Evolutionary conservation across 2,888 invertebrate species (phyloP), one percentile per base, ranked within the genome.

Genomic region (Rhingia campestris): DNA sequence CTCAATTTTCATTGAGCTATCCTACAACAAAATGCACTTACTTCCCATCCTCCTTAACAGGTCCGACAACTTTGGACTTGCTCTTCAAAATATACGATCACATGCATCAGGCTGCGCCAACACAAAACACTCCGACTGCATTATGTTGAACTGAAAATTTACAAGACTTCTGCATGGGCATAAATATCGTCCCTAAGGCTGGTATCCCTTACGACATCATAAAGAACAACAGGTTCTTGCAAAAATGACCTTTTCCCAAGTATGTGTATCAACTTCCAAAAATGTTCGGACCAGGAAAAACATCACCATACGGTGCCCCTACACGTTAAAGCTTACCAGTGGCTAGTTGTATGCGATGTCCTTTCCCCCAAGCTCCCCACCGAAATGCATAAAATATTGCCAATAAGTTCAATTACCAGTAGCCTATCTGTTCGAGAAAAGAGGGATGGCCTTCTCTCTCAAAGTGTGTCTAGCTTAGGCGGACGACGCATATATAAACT

Each of bases 381-480:
- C 33, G 56, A 49, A 59, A 51, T 75, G 75, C 53, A 76, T 82
- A 77, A 82, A 69, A 74, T 79, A 82, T 79, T 69, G 79, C 63
- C 73, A 74, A 73, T 82, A 74, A 79, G 79, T 82, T 79, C 82
- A 82, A 82, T 79, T 82, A 82, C 69, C 79, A 79, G 73, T 63
- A 63, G 61, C 41, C 77, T 73, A 67, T 67, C 66, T 77, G 67
- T 75, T 37, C 47, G 32, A 22, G 5, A 30, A 61, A 69, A 76
- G 76, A 76, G 41, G 10, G 61, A 76, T 76, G 61, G 33, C 45
- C 37, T 41, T 66, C 41, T 22, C 51, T 32, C n/a, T 41, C 35
- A 12, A 58, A 10, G 12, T 32, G 12, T 9, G 41, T 32, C 53
- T 10, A 5, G 33, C 41, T 22, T n/a, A 10, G 33, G 6, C 51